Evolutionary conservation across 1,140 invertebrate species (phyloP), one percentile per base, ranked within the genome.

Genomic region (Drosophila subpulchrella): DNA sequence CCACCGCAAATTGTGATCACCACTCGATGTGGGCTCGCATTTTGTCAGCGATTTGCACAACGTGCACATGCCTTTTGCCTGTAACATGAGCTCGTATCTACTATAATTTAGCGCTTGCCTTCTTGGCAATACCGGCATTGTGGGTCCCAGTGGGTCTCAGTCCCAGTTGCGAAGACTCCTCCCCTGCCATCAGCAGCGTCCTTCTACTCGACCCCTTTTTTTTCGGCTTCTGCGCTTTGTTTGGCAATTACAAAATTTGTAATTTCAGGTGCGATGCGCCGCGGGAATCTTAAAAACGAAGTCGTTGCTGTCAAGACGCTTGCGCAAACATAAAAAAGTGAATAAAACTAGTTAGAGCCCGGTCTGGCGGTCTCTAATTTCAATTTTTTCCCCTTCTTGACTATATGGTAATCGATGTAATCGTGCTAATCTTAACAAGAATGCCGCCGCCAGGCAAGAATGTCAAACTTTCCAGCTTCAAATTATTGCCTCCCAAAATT

Each of bases 31-130:
- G 73, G 61, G 78, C 56, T 67, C 77, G 80, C 79, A 82, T 82
- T 88, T 83, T 83, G 83, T 83, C 83, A 88, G 83, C 83, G 76
- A 88, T 86, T 86, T 88, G 79, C 83, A 88, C 83, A 88, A 88
- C 86, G 75, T 76, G 83, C 75, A 62, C 79, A 73, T 85, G 65
- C 74, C 82, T 79, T 57, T 57, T 70, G 38, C 62, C 53, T 42
- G 57, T 60, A 60, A 85, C 58, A 80, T 57, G 66, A 57, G 66
- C 62, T 61, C 39, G 78, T 62, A 76, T 73, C 63, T 77, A 75
- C 82, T 86, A 81, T 85, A 85, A 85, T 85, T 85, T 85, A 74
- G 75, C 79, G 51, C 47, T 30, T 67, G 73, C 73, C 72, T 75
- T 75, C 73, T 75, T 67, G 62, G 47, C 73, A 75, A 75, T 88